These are phyloP conservation scores for Apostichopus leukothele DNA, from an alignment of 53 echinoderm and acorn worm species.

Conservation along the genomic window DNA sequence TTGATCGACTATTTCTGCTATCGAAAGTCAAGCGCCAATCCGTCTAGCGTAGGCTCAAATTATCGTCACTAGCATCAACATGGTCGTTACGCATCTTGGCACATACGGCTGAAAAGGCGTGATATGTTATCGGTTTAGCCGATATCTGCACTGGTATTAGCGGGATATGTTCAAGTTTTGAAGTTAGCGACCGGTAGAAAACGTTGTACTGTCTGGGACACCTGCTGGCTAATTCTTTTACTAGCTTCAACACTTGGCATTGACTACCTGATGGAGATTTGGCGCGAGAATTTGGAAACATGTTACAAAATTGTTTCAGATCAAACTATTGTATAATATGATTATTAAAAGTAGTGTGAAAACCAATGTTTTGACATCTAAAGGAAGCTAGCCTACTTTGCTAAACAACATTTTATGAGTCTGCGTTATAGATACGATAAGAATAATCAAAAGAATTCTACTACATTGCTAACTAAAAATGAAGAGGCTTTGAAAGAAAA, in stretches of 20 bases:
- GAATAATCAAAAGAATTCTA: no score
- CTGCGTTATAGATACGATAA: no score
- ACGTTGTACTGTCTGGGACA: constrained; percentile 13
- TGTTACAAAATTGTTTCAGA: neutral
- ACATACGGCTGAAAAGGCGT: constrained; percentile 25
- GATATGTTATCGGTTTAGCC: constrained; percentile 40
- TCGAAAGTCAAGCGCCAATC: constrained; percentile 24
- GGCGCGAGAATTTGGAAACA: constrained; percentile 10
- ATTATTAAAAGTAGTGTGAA: constrained; percentile 1
- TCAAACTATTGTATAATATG: constrained; percentile 29
- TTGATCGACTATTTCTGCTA: neutral
- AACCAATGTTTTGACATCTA: constrained; percentile 12
- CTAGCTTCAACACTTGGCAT: constrained; percentile 24
- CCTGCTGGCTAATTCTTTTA: constrained; percentile 16
- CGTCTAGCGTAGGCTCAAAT: constrained; percentile 25
- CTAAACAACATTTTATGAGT: no score
- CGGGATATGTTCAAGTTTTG: constrained; percentile 32
- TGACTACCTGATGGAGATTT: neutral
- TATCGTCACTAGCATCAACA: constrained; percentile 22
- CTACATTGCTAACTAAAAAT: no score
- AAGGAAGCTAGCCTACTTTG: neutral
- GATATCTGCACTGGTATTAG: constrained; percentile 12
- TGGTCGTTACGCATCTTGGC: constrained; percentile 25
- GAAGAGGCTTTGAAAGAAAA: no score
- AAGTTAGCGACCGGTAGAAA: constrained; percentile 30